Evolutionary conservation across 23 tunicate species (phyloP).

Genomic region (Corella eumyota): DNA sequence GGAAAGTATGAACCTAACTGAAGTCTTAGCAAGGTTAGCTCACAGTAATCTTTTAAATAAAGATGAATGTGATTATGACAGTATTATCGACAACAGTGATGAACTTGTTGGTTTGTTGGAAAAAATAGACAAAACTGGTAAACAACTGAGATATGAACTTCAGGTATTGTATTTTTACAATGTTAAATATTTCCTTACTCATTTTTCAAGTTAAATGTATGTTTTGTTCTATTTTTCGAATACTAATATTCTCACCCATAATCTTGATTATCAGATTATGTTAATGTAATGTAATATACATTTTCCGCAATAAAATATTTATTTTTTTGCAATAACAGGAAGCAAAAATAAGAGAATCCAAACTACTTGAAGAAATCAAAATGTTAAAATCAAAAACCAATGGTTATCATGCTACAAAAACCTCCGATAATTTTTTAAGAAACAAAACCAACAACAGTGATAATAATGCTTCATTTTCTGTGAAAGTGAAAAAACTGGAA

Average conservation of each 20-base stretch:
- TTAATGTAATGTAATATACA: no score
- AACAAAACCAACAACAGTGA: no score
- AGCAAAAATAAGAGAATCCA: constrained; percentile 31
- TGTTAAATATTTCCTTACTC: no score
- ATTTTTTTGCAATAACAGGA: no score
- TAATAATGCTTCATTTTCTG: no score
- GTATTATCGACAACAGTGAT: constrained; percentile 17
- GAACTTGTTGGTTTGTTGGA: constrained; percentile 42
- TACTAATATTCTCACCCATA: no score
- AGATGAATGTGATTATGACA: constrained; percentile 2
- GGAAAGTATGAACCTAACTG: constrained; percentile 21
- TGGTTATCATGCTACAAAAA: constrained; percentile 16
- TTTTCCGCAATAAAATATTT: no score
- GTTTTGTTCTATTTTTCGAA: no score
- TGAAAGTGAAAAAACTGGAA: constrained; percentile 45
- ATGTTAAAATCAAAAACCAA: constrained; percentile 12
- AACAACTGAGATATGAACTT: constrained; percentile 26
- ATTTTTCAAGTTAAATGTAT: no score
- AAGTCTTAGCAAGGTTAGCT: constrained; percentile 8
- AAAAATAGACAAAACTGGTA: constrained; percentile 31
- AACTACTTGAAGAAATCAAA: constrained; percentile 19
- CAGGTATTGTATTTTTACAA: no score
- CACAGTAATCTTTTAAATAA: constrained; percentile 13
- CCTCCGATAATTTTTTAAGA: no score
- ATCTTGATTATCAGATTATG: no score